Evolutionary conservation across 2,888 invertebrate species (phyloP).

Genomic region (Tenodera sinensis): DNA sequence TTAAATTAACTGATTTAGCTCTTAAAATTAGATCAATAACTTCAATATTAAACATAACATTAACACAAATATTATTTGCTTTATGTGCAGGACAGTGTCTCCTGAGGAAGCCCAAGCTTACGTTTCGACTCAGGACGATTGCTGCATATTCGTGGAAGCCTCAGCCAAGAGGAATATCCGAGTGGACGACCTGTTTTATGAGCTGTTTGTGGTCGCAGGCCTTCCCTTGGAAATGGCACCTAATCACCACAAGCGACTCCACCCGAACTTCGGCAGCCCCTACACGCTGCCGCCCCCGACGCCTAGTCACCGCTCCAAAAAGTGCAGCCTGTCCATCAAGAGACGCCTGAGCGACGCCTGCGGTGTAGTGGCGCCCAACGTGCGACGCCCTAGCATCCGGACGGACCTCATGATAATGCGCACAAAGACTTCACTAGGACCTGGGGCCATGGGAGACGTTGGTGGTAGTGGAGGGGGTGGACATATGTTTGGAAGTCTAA

Average conservation of each 20-base stretch:
- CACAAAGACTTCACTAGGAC: constrained; percentile 58
- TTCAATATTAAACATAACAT: too few relatives aligned
- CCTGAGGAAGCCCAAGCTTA: constrained; percentile 75
- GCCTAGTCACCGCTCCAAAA: constrained; percentile 63
- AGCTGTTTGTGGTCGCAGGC: constrained; percentile 77
- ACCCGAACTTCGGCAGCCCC: constrained; percentile 66
- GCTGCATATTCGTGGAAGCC: constrained; percentile 76
- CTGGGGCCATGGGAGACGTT: constrained; percentile 18
- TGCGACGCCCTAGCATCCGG: constrained; percentile 78
- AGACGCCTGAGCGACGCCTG: constrained; percentile 81
- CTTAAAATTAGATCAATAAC: too few relatives aligned
- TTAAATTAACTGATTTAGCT: too few relatives aligned
- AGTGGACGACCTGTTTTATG: constrained; percentile 81
- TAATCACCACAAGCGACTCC: constrained; percentile 78
- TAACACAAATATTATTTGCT: not conserved
- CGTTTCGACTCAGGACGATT: constrained; percentile 70
- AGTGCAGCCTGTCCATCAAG: constrained; percentile 76
- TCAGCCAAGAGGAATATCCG: constrained; percentile 78
- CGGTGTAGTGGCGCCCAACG: constrained; percentile 85
- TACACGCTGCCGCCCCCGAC: constrained; percentile 69
- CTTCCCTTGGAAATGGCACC: constrained; percentile 86
- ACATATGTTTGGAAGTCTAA: constrained; percentile 49
- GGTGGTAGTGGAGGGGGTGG: constrained; percentile 43
- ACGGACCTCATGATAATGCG: constrained; percentile 87
- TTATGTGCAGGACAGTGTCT: constrained; percentile 62